Percentiles rank a stretch among this genome's conserved stretches.
phyloP scores from a whole-genome alignment of 2,888 invertebrate genomes.

The Eupithecia vulgata region DNA sequence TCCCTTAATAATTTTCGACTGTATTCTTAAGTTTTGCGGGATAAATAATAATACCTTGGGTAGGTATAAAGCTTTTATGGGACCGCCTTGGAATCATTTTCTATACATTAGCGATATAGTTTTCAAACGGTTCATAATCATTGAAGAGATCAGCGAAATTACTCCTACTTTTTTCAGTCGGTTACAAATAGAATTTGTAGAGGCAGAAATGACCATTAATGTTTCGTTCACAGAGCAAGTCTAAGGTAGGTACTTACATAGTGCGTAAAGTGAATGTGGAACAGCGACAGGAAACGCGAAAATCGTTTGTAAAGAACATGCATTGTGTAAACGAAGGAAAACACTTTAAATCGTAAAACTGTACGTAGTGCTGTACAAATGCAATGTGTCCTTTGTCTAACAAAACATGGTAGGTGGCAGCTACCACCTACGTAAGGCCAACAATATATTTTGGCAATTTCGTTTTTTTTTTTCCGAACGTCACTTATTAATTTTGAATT shows the following conservation, averaged over 20 bases:
- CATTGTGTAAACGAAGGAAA: slow-evolving; percentile 61
- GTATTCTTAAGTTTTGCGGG: too few relatives aligned
- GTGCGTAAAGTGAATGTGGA: slow-evolving; percentile 59
- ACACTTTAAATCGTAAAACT: slow-evolving; percentile 63
- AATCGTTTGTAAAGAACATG: slow-evolving; percentile 60
- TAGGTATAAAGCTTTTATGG: too few relatives aligned
- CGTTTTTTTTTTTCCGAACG: background rate
- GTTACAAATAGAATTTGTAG: background rate
- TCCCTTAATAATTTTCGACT: too few relatives aligned
- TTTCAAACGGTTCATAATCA: too few relatives aligned
- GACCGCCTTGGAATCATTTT: too few relatives aligned
- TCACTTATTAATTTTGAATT: background rate
- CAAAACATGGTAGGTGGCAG: background rate
- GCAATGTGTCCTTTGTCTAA: background rate
- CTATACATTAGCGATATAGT: too few relatives aligned
- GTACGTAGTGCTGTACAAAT: slow-evolving; percentile 53
- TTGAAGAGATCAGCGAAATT: too few relatives aligned
- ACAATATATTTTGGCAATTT: background rate
- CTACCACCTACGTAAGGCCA: background rate
- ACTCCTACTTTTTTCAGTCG: too few relatives aligned
- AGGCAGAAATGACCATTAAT: slow-evolving; percentile 32
- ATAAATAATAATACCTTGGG: too few relatives aligned
- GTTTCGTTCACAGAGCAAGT: slow-evolving; percentile 48
- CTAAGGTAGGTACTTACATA: slow-evolving; percentile 19
- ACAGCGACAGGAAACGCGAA: slow-evolving; percentile 65